phyloP scores from a whole-genome alignment of 2,113 vertebrate species.

The Gambusia holbrooki region DNA sequence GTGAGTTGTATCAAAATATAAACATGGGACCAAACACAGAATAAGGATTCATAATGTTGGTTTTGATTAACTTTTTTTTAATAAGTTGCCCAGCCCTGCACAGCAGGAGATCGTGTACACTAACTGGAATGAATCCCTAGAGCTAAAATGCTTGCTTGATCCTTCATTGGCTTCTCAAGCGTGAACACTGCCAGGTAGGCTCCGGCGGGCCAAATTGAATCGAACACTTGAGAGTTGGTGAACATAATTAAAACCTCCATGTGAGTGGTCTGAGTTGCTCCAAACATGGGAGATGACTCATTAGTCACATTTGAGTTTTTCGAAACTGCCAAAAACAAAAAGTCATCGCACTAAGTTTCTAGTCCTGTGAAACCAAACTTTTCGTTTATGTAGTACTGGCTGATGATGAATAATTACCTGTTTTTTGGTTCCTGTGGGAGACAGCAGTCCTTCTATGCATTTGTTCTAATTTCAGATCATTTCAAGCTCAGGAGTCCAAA shows the following conservation, averaged over 20 bases:
- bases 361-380: neutral
- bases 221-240: neutral
- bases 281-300: neutral
- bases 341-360: neutral
- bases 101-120: neutral
- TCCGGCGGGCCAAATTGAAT: neutral
- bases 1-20: neutral
- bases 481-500: neutral
- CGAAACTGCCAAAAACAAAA: neutral
- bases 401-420: neutral
- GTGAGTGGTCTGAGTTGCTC: conserved; percentile 5
- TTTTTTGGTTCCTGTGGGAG: neutral
- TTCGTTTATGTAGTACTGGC: neutral
- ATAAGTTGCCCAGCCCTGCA: neutral
- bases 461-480: conserved; percentile 24
- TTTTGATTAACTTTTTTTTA: conserved; percentile 4
- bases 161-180: neutral
- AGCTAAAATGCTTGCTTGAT: neutral
- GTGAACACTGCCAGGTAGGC: conserved; percentile 1
- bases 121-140: conserved; percentile 2
- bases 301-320: neutral
- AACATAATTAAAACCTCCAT: conserved; percentile 5
- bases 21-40: conserved; percentile 1
- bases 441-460: neutral
- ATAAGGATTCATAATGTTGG: neutral